Evolutionary conservation across 2,888 invertebrate species (phyloP), one percentile per base, ranked within the genome.

Genomic region (Asteroscopus sphinx): DNA sequence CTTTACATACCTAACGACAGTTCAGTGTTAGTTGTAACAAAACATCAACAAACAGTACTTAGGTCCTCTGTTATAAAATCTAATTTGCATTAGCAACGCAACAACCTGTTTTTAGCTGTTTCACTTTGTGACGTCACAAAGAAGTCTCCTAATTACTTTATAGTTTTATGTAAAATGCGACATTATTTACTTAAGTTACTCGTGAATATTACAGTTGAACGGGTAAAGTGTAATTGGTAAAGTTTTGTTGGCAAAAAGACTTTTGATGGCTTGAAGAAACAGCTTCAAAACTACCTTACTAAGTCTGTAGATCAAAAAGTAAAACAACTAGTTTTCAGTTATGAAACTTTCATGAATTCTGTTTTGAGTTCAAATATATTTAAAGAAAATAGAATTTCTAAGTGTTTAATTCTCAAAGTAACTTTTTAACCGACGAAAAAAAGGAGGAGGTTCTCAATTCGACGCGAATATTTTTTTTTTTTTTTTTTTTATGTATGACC

Each of bases 161-260:
- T 59, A 56, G 75, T 71, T 70, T 59, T 51, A 75, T 65, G 67
- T 55, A 56, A 70, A 74, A 66, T 57, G 32, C 44, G 33, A 53
- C 49, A 65, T 74, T 74, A 70, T 70, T 64, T 70, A 53, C 55
- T 44, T 30, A 47, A 66, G 47, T 46, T 52, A 42, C 39, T 69
- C 58, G 55, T 74, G 71, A 64, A 69, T 74, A 64, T 70, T 48
- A 68, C 28, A 57, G 52, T 65, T 59, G 35, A 68, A 64, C 67
- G 59, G 60, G 65, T 73, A 55, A 66, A 68, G 54, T 72, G 64
- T 81, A 79, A 81, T 81, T 78, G 68, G 69, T 62, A 65, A 80
- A 81, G 76, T 80, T 81, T 57, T 52, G 53, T 60, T 55, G 65
- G 71, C 52, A 75, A 79, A 73, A 76, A 73, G 59, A 62, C 66